These are phyloP conservation scores for Phortica okadai DNA, from an alignment of 2,888 invertebrate species.

Conservation along the genomic window DNA sequence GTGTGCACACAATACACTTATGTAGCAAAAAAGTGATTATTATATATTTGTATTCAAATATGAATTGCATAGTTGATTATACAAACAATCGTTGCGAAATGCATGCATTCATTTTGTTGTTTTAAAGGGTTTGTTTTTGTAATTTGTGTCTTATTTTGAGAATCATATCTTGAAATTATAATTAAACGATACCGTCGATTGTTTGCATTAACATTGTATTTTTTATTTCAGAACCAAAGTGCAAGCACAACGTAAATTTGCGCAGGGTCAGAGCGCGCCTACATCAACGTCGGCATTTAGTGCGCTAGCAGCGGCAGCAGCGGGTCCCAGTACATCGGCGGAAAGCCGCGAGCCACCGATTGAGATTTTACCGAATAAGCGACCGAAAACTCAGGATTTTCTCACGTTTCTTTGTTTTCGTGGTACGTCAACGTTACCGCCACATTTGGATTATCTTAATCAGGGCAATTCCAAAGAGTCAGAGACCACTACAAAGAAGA, in stretches of 20 bases:
- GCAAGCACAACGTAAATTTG: conserved; percentile 92
- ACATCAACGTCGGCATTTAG: conserved; percentile 71
- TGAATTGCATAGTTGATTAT: conserved; percentile 18
- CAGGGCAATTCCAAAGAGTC: conserved; percentile 72
- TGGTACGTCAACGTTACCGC: conserved; percentile 85
- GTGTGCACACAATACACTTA: background rate
- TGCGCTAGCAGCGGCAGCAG: conserved; percentile 54
- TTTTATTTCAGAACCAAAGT: conserved; percentile 82
- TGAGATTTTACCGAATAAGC: conserved; percentile 80
- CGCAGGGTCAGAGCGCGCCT: conserved; percentile 89
- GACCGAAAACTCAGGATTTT: conserved; percentile 91
- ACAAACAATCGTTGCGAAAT: conserved; percentile 19
- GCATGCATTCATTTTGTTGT: conserved; percentile 35
- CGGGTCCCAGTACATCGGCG: conserved; percentile 78
- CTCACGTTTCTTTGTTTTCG: conserved; percentile 89
- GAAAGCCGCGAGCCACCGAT: conserved; percentile 81
- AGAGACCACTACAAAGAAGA: conserved; percentile 45
- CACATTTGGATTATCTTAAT: conserved; percentile 83
- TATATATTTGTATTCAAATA: conserved; percentile 20
- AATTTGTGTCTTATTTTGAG: conserved; percentile 51
- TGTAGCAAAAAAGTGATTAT: conserved; percentile 37
- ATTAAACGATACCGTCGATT: conserved; percentile 42
- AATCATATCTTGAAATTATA: conserved; percentile 49
- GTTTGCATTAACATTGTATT: background rate
- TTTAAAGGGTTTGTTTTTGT: conserved; percentile 38